Percentiles rank a stretch among this genome's conserved stretches.
Conservation (phyloP, 1,140 invertebrate genomes). For the Lerema accius region DNA sequence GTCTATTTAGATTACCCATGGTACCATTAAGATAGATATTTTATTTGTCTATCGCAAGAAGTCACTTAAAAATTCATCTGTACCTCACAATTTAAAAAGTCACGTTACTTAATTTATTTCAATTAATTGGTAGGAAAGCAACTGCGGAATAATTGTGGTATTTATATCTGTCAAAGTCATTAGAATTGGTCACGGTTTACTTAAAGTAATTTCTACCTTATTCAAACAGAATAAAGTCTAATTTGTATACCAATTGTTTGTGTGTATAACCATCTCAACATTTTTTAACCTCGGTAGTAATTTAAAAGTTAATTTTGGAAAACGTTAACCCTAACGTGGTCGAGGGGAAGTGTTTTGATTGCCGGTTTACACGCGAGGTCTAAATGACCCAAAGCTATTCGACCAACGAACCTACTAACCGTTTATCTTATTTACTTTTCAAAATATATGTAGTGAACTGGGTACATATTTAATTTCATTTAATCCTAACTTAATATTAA, state of each 20-base stretch:
- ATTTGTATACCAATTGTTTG: no score
- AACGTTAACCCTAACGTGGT: not conserved
- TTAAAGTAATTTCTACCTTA: not conserved
- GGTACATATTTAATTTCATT: no score
- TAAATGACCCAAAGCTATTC: slow-evolving; percentile 7
- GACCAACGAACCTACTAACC: no score
- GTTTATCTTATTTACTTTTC: no score
- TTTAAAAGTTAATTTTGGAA: slow-evolving; percentile 25
- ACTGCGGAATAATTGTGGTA: slow-evolving; percentile 19
- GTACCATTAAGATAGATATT: no score
- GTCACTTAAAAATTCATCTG: not conserved
- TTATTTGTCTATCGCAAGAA: no score
- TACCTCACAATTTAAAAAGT: not conserved
- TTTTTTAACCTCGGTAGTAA: slow-evolving; percentile 1
- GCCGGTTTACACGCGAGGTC: slow-evolving; percentile 6
- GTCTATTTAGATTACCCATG: no score
- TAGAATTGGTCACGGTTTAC: not conserved
- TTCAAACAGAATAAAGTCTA: not conserved
- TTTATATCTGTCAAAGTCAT: slow-evolving; percentile 8
- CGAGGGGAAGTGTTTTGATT: slow-evolving; percentile 2
- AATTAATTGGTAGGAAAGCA: slow-evolving; percentile 11
- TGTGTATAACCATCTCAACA: not conserved
- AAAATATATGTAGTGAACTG: no score
- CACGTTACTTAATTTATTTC: slow-evolving; percentile 1
- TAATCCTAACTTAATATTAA: no score